Base-by-base conservation (phyloP, 2,888 invertebrate genomes). In the Ennomos fuscantarius region DNA sequence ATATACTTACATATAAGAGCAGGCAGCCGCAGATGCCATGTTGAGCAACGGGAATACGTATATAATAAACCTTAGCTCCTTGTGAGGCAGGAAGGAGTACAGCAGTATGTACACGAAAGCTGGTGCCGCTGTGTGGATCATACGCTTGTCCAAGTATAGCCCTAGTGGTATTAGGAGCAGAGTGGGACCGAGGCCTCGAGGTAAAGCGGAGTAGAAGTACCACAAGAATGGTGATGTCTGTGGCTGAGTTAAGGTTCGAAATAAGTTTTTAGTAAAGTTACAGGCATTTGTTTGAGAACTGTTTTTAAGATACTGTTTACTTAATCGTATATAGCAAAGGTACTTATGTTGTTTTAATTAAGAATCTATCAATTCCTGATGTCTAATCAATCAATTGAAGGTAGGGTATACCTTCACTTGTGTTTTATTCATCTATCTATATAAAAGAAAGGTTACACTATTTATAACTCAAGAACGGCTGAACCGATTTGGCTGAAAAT, bases 161-260 rank as follows among this genome's bases (percentile, higher is more conserved):
- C 97, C 97, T 24, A 96, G 73, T 1, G 97, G 98, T 51, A 98
- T 93, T 44, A 99, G 92, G 8, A 97, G 76, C 24, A 97, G 80
- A 24, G 98, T 97, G 0, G 95, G 93, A 0, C 96, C 97, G 81
- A 99, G 93, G 0, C 98, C 97, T 53, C 99, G 94, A 0, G 99
- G 99, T 39, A 99, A 91, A 0, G 98, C 99, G 0, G 99, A 99
- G 84, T 99, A 99, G 84, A 99, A 99, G 86, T 99, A 99, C 99
- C 99, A 99, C 1, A 97, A 86, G 86, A 98, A 98, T 56, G 99
- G 99, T 6, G 96, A 96, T 42, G 97, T 97, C 97, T 98, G 85
- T 68, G 32, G 40, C 74, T 89, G 15, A 41, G 61, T 68, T 65
- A 63, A 65, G 65, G 60, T 36, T 41, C 8, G 9, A 41, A 37